A percentile compares a stretch with the other conserved stretches of the same genome.
phyloP scores from a whole-genome alignment of 2,113 vertebrate species.

The Fregetta grallaria region DNA sequence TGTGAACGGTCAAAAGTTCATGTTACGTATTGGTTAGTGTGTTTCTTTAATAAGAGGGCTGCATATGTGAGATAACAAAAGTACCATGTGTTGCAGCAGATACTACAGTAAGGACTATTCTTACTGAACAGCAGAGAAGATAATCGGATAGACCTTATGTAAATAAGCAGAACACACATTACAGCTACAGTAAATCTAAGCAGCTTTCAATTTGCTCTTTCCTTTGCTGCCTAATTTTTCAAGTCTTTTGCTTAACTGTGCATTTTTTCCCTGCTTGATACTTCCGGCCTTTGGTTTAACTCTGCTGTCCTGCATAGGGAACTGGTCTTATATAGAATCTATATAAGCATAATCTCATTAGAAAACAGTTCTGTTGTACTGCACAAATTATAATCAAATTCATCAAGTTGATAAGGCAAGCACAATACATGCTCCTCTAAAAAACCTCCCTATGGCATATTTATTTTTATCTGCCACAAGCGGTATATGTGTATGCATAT shows the following conservation, averaged over 20 bases:
- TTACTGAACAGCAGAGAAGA: constrained; percentile 58
- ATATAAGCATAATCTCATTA: neutral
- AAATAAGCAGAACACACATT: constrained; percentile 63
- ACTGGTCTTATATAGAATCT: neutral
- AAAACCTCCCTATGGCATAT: neutral
- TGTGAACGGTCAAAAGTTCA: constrained; percentile 51
- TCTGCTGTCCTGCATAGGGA: neutral
- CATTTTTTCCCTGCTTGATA: neutral
- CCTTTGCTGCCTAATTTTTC: constrained; percentile 21
- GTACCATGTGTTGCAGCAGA: constrained; percentile 11
- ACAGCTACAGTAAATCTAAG: constrained; percentile 39
- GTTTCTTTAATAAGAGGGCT: constrained; percentile 35
- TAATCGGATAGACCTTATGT: constrained; percentile 66
- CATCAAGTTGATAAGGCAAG: neutral
- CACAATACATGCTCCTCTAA: neutral
- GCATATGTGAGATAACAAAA: constrained; percentile 66
- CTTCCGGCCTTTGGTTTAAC: neutral
- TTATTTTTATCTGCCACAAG: neutral
- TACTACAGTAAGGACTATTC: constrained; percentile 60
- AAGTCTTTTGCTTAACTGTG: neutral
- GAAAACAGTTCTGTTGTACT: neutral
- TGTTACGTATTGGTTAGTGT: neutral
- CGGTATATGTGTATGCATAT: neutral
- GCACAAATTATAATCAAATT: neutral
- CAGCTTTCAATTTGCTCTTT: constrained; percentile 47